phyloP scores from a whole-genome alignment of 1,140 invertebrate genomes.

The Aphaenogaster floridana region DNA sequence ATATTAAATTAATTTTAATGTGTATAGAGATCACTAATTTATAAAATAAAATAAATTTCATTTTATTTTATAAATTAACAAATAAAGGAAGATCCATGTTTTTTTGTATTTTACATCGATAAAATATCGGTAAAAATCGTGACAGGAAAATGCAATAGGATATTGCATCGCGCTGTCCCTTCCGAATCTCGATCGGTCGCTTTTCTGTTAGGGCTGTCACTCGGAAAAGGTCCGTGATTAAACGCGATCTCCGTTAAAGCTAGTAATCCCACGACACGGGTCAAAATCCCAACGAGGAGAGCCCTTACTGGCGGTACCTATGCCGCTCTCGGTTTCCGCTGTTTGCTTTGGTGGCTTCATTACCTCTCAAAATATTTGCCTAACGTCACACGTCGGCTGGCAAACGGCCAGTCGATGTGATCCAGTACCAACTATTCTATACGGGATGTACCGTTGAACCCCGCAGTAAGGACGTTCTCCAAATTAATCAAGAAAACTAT shows the following conservation, averaged over 20 bases:
- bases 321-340: conserved; percentile 68
- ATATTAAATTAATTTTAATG: conserved; percentile 10
- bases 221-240: conserved; percentile 72
- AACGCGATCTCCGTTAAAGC: conserved; percentile 74
- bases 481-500: conserved; percentile 59
- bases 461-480: conserved; percentile 25
- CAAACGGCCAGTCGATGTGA: conserved; percentile 76
- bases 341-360: conserved; percentile 85
- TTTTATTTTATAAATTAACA: background rate
- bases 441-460: conserved; percentile 10
- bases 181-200: conserved; percentile 28
- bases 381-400: conserved; percentile 80
- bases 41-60: background rate
- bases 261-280: conserved; percentile 80
- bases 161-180: conserved; percentile 43
- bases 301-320: conserved; percentile 69
- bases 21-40: background rate
- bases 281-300: conserved; percentile 75
- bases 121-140: background rate
- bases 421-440: conserved; percentile 70
- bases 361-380: conserved; percentile 86
- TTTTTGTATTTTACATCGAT: background rate
- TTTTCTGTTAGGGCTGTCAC: conserved; percentile 52
- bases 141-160: background rate
- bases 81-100: background rate